These are phyloP conservation scores for Anarsia innoxiella DNA, from an alignment of 2,888 invertebrate species.

Conservation along the genomic window DNA sequence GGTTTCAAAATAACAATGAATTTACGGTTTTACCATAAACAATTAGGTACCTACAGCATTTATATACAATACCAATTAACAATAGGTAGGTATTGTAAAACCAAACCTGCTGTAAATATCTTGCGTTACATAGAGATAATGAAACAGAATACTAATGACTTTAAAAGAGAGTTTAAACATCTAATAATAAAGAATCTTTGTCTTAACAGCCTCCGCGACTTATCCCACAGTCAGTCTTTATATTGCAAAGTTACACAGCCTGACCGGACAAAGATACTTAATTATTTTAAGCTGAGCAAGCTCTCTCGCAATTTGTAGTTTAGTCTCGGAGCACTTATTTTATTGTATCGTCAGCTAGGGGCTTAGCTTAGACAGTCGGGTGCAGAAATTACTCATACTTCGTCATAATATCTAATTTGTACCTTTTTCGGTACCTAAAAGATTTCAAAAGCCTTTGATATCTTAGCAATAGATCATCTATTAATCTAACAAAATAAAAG, in stretches of 20 bases:
- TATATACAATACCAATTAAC: too few relatives aligned
- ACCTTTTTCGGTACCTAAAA: too few relatives aligned
- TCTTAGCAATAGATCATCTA: too few relatives aligned
- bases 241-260: conserved; percentile 28
- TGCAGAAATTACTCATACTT: conserved; percentile 1
- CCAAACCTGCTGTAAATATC: too few relatives aligned
- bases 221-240: conserved; percentile 7
- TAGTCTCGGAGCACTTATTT: conserved; percentile 53
- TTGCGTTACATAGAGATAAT: conserved; percentile 6
- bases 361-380: conserved; percentile 31
- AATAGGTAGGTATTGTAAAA: too few relatives aligned
- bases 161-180: conserved; percentile 16
- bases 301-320: conserved; percentile 60
- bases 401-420: too few relatives aligned
- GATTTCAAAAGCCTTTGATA: too few relatives aligned
- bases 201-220: conserved; percentile 11
- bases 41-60: too few relatives aligned
- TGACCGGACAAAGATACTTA: conserved; percentile 62
- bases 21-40: too few relatives aligned
- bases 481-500: too few relatives aligned
- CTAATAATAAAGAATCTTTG: conserved; percentile 22
- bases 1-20: too few relatives aligned
- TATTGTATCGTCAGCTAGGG: conserved; percentile 61
- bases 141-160: conserved; percentile 13
- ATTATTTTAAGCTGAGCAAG: conserved; percentile 66